A percentile compares a stretch with the other conserved stretches of the same genome.
Conservation (phyloP, 2,113 vertebrate species). For the Melanerpes aurifrons region DNA sequence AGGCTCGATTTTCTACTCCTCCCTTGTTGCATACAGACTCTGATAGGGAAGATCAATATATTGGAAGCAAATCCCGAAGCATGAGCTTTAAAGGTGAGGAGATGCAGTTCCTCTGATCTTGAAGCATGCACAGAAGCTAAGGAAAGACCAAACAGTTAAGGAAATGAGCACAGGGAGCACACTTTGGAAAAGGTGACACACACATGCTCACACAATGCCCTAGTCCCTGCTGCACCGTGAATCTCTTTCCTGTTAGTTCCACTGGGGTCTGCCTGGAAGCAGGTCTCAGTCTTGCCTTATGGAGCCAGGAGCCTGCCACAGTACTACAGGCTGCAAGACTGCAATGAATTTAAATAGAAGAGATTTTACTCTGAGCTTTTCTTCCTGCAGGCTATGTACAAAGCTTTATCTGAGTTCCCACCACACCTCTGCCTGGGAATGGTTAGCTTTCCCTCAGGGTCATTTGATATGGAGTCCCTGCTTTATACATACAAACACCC, state of each 20-base stretch:
- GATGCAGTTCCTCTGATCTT: fast-evolving
- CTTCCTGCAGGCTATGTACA: conserved; percentile 30
- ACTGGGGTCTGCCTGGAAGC: not conserved
- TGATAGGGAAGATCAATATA: not conserved
- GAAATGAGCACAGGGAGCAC: not conserved
- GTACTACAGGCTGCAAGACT: not conserved
- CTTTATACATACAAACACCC: conserved; percentile 50
- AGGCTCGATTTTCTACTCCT: not conserved
- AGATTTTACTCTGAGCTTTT: conserved; percentile 7
- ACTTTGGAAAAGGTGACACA: not conserved
- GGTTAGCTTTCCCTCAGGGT: conserved; percentile 43
- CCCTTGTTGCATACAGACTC: not conserved
- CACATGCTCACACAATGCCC: not conserved
- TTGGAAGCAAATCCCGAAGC: not conserved
- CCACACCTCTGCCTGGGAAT: conserved; percentile 70
- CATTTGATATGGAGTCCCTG: conserved; percentile 46
- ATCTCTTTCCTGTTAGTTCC: not conserved
- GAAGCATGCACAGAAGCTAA: not conserved
- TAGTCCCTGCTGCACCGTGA: fast-evolving
- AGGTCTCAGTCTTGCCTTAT: not conserved
- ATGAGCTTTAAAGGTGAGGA: not conserved
- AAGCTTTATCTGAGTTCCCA: conserved; percentile 65
- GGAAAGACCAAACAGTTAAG: not conserved
- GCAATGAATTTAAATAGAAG: not conserved
- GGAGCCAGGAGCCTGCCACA: not conserved